A percentile compares a stretch with the other conserved stretches of the same genome.
Evolutionary conservation across 2,113 vertebrate genomes (phyloP).

Genomic region (Micronycteris hirsuta): DNA sequence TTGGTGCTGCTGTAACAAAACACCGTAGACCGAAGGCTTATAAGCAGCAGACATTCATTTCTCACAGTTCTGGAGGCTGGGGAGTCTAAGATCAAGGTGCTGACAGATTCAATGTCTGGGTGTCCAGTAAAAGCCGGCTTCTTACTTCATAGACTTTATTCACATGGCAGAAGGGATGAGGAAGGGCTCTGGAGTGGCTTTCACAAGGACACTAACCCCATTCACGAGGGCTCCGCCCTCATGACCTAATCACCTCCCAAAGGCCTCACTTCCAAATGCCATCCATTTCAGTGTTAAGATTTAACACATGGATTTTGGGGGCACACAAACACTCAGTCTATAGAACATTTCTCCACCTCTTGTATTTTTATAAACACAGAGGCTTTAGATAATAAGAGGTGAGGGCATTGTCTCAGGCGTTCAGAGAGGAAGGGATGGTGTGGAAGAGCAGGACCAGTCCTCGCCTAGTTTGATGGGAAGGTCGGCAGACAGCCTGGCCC

Average conservation of each 20-base stretch:
- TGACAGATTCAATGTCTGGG: background rate
- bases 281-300: background rate
- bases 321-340: too few species aligned
- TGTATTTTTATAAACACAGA: background rate
- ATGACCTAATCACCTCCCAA: too few species aligned
- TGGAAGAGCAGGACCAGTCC: background rate
- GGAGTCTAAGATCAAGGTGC: too few species aligned
- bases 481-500: background rate
- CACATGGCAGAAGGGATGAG: background rate
- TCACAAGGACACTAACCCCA: background rate
- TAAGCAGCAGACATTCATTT: background rate
- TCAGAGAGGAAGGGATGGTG: fast-evolving
- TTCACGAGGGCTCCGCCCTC: too few species aligned
- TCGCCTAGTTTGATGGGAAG: background rate
- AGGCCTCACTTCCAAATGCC: background rate
- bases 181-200: background rate
- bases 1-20: background rate
- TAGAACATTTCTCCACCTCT: background rate
- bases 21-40: background rate
- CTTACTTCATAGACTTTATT: background rate
- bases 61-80: background rate
- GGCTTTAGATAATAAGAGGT: background rate
- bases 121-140: background rate
- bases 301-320: background rate
- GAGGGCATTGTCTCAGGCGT: background rate